Conservation (phyloP, 2,797 vertebrate genomes). For the Sorex maritimensis region DNA sequence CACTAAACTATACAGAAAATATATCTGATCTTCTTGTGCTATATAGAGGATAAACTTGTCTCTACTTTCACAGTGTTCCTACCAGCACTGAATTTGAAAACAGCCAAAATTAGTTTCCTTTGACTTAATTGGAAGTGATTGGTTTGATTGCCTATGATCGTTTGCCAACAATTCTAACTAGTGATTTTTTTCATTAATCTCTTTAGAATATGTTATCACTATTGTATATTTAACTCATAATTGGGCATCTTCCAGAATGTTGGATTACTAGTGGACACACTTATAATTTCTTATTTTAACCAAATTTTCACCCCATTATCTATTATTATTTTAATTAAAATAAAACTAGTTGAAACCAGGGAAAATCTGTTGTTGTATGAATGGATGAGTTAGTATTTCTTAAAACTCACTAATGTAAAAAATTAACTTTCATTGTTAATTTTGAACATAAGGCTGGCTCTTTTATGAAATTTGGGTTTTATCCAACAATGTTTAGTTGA, state of each 20-base stretch:
- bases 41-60: background rate
- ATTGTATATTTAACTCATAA: slow-evolving; percentile 43
- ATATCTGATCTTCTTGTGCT: background rate
- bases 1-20: background rate
- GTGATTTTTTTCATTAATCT: background rate
- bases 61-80: background rate
- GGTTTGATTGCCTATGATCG: slow-evolving; percentile 8
- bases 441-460: slow-evolving; percentile 22
- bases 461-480: slow-evolving; percentile 35
- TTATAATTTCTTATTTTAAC: slow-evolving; percentile 58
- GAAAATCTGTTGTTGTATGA: background rate
- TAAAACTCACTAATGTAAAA: slow-evolving; percentile 15
- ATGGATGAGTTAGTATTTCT: background rate
- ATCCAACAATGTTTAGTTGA: slow-evolving; percentile 20
- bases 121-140: slow-evolving; percentile 50
- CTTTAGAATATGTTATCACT: slow-evolving; percentile 32
- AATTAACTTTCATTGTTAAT: slow-evolving; percentile 22
- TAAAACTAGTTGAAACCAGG: background rate
- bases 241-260: slow-evolving; percentile 45
- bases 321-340: slow-evolving; percentile 56
- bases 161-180: background rate
- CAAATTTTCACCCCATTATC: slow-evolving; percentile 40
- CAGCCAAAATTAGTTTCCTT: slow-evolving; percentile 9
- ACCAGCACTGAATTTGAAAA: background rate
- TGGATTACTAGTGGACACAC: slow-evolving; percentile 19